Percentiles rank a stretch among this genome's conserved stretches.
phyloP scores from a whole-genome alignment of 64 coral and sea anemone species.

The Orbicella faveolata region DNA sequence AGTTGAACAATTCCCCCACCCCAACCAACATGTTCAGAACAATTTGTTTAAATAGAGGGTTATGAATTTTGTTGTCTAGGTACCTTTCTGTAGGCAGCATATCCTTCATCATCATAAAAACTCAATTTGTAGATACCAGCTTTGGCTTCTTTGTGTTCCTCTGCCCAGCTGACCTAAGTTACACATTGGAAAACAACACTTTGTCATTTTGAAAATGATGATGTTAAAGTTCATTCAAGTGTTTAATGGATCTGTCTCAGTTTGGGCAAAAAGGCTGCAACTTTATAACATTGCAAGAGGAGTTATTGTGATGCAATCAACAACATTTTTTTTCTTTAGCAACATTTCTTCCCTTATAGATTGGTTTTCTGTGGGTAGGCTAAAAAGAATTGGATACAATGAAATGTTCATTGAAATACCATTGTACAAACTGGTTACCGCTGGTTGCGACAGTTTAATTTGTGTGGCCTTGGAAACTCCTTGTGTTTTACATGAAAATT shows the following conservation, averaged over 20 bases:
- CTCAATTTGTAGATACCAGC: conserved; percentile 81
- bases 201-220: neutral
- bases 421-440: no score
- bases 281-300: no score
- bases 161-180: conserved; percentile 92
- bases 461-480: no score
- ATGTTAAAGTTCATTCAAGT: neutral
- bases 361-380: no score
- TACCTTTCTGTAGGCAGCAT: conserved; percentile 96
- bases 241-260: no score
- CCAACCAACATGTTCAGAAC: neutral
- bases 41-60: neutral
- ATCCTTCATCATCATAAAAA: conserved; percentile 95
- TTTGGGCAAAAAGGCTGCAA: no score
- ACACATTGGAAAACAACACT: neutral
- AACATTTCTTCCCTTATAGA: no score
- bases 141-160: conserved; percentile 81
- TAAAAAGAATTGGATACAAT: no score
- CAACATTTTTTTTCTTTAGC: no score
- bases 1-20: neutral
- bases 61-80: neutral
- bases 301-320: no score
- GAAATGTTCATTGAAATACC: no score
- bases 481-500: neutral
- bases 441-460: no score